Evolutionary conservation across 2,797 vertebrate species (phyloP), one percentile per base, ranked within the genome.

Genomic region (Peromyscus melanophrys): DNA sequence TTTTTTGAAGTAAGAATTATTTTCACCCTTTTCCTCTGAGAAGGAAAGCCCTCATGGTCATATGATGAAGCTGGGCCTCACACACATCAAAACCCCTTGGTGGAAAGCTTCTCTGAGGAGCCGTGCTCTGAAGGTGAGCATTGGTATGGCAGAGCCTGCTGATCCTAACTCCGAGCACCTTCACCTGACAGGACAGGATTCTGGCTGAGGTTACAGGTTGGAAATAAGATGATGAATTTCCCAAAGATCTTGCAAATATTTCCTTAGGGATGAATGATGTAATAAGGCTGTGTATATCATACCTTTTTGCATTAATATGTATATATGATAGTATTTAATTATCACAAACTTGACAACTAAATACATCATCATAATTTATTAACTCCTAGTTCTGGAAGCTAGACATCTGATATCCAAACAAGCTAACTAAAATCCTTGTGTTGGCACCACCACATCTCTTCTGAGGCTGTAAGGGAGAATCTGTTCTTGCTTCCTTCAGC

Each of bases 1-100:
- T 94, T 97, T 93, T 90, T 93, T 90, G 87, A 95, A 93, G 65
- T 81, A 73, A 89, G 67, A 90, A 95, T 82, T 78, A 63, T 29
- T 94, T 61, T 95, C 52, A 80, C n/a, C 59, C 40, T 73, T 98
- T 96, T 63, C 37, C 11, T 71, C 89, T 84, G 63, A 67, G 52
- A 67, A 49, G 31, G 37, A 92, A 55, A 90, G 71, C 29, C 13
- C 19, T 90, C 52, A 91, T 89, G 40, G 78, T 76, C 88, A 71
- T 3, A 4, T 0, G 7, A 52, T 88, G 11, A 90, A 55, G 14
- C 25, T 7, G 27, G 43, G 46, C 5, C 61, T 90, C 43, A 55
- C 7, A 80, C 2, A 1, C 43, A 65, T 63, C 67, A 63, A n/a
- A 82, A 57, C 12, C 46, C 27, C 10, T 37, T 61, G 6, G 13